phyloP scores from a whole-genome alignment of 2,888 invertebrate species.

The Bombylius major region DNA sequence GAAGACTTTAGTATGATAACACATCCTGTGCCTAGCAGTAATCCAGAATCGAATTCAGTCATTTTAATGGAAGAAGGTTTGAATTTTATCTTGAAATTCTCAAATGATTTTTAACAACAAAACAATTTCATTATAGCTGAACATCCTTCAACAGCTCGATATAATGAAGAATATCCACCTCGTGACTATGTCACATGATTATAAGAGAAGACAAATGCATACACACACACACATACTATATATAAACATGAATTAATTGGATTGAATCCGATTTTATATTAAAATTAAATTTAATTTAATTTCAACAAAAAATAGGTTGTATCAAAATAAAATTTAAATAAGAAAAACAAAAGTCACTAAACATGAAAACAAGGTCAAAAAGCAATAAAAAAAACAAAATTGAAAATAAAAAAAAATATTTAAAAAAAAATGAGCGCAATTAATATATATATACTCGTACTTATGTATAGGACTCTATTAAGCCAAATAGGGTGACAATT shows the following conservation, averaged over 20 bases:
- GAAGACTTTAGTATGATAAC: conserved; percentile 94
- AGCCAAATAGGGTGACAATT: not conserved
- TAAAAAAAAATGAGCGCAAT: not conserved
- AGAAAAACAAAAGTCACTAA: too few relatives aligned
- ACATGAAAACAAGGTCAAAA: not conserved
- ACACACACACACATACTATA: too few relatives aligned
- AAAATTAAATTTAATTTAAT: too few relatives aligned
- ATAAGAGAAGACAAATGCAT: conserved; percentile 14
- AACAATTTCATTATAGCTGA: conserved; percentile 13
- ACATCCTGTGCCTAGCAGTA: conserved; percentile 47
- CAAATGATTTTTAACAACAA: not conserved
- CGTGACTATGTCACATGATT: conserved; percentile 35
- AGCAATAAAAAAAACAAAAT: not conserved
- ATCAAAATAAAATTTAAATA: too few relatives aligned
- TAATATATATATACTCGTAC: not conserved
- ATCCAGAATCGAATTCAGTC: conserved; percentile 53
- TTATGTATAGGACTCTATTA: not conserved
- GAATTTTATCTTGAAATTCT: conserved; percentile 8
- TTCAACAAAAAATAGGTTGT: not conserved
- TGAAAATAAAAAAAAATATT: not conserved
- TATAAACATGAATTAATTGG: too few relatives aligned
- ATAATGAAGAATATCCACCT: conserved; percentile 30
- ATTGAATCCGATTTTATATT: too few relatives aligned
- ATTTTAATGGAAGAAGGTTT: conserved; percentile 69
- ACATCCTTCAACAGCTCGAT: conserved; percentile 26